phyloP scores from a whole-genome alignment of 2,113 vertebrate species.

The Pachyramphus minor region DNA sequence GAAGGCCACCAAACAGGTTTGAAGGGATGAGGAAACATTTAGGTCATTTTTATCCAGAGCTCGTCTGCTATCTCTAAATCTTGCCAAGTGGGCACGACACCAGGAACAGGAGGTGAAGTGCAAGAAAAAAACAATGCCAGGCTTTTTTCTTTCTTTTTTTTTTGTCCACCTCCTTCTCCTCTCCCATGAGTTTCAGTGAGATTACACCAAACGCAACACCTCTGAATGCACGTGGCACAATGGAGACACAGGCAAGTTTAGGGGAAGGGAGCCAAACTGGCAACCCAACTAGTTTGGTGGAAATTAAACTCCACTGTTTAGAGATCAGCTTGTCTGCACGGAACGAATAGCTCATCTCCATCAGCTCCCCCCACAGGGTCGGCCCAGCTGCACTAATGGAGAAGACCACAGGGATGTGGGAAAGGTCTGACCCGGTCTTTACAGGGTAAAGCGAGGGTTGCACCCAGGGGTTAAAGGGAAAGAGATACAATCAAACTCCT shows the following conservation, averaged over 20 bases:
- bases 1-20: slow-evolving; percentile 44
- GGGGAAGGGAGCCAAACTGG: background rate
- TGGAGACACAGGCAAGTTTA: background rate
- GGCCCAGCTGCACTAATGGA: background rate
- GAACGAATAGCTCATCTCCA: background rate
- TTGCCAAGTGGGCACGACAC: slow-evolving; percentile 48
- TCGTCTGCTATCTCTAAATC: slow-evolving; percentile 49
- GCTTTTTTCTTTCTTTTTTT: background rate
- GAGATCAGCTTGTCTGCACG: background rate
- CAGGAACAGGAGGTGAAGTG: slow-evolving; percentile 52
- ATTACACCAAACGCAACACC: background rate
- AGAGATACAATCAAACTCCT: background rate
- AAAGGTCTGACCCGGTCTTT: background rate
- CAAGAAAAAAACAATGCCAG: slow-evolving; percentile 6
- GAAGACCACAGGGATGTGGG: background rate
- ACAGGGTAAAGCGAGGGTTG: background rate
- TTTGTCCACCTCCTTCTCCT: background rate
- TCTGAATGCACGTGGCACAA: rapidly evolving
- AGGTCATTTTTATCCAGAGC: slow-evolving; percentile 61
- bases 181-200: background rate
- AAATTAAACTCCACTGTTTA: background rate
- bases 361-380: rapidly evolving
- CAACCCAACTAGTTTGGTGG: background rate
- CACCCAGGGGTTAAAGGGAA: background rate
- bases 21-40: slow-evolving; percentile 64